A percentile compares a stretch with the other conserved stretches of the same genome.
phyloP scores from a whole-genome alignment of 2,888 invertebrate species.

The Xanthorhoe designata region DNA sequence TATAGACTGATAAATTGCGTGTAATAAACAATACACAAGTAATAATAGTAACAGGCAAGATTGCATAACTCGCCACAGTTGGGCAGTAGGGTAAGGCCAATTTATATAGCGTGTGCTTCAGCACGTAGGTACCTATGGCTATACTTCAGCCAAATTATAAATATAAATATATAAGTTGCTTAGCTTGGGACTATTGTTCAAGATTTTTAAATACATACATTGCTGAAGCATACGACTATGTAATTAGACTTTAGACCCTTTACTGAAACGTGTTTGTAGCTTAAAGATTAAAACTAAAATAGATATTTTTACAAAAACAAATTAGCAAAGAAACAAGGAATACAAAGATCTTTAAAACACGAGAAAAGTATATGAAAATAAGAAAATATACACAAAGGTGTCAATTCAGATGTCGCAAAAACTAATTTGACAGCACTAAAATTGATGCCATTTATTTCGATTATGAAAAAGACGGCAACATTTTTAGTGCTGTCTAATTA shows the following conservation, averaged over 20 bases:
- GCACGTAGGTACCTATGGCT: no score
- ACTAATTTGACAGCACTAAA: no score
- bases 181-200: no score
- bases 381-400: no score
- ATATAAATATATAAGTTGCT: no score
- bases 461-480: no score
- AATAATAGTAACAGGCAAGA: conserved; percentile 20
- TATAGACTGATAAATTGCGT: conserved; percentile 23
- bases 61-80: conserved; percentile 1
- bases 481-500: no score
- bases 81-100: conserved; percentile 1
- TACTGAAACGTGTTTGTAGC: not conserved
- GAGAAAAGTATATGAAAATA: not conserved
- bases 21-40: conserved; percentile 25
- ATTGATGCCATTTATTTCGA: no score
- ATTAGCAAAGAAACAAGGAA: not conserved
- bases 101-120: not conserved
- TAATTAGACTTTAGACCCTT: not conserved
- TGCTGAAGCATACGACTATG: conserved; percentile 1
- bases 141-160: no score
- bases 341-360: not conserved
- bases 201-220: no score
- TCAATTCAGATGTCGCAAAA: no score
- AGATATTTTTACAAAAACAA: not conserved
- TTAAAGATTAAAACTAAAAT: not conserved